Conservation (phyloP, 1,140 invertebrate genomes). For the Drosophila leontia region DNA sequence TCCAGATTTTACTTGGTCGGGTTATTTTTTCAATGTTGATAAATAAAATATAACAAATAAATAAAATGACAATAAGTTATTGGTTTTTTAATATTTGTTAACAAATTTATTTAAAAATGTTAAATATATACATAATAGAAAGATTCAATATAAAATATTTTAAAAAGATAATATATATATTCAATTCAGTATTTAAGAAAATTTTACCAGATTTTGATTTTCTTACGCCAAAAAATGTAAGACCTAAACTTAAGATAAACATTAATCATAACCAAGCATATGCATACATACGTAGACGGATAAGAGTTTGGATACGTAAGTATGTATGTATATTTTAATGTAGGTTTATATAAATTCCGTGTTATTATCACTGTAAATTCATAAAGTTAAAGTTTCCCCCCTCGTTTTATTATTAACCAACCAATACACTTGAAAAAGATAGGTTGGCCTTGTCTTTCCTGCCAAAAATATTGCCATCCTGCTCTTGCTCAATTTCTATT, state of each 20-base stretch:
- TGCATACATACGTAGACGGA: slow-evolving; percentile 21
- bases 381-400: slow-evolving; percentile 58
- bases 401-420: slow-evolving; percentile 41
- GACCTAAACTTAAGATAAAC: not conserved
- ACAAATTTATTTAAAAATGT: too few species aligned
- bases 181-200: not conserved
- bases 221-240: not conserved
- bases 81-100: not conserved
- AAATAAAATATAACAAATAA: not conserved
- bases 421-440: slow-evolving; percentile 15
- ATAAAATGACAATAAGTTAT: not conserved
- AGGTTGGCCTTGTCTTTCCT: slow-evolving; percentile 11
- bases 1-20: slow-evolving; percentile 11
- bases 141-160: too few species aligned
- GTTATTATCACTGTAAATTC: slow-evolving; percentile 50
- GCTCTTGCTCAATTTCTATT: slow-evolving; percentile 25
- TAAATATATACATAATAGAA: not conserved
- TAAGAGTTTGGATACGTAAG: slow-evolving; percentile 11
- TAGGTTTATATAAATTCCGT: slow-evolving; percentile 20
- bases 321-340: not conserved
- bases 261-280: slow-evolving; percentile 19
- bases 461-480: slow-evolving; percentile 22
- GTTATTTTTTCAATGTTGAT: slow-evolving; percentile 16
- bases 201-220: not conserved
- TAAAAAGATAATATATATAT: not conserved